phyloP scores from a whole-genome alignment of 2,113 vertebrate genomes.

The Osmerus mordax region DNA sequence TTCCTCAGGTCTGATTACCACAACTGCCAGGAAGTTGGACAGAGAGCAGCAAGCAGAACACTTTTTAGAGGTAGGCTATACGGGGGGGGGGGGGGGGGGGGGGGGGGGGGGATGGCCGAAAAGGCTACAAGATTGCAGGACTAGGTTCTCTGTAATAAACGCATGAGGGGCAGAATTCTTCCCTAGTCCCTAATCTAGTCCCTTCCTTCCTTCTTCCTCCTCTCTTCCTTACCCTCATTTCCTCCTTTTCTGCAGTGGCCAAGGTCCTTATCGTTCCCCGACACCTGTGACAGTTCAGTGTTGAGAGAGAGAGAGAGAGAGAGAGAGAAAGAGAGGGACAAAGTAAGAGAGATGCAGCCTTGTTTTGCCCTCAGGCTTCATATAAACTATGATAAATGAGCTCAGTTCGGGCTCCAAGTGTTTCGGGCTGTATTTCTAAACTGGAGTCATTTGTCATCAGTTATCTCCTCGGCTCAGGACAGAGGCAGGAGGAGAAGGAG shows the following conservation, averaged over 20 bases:
- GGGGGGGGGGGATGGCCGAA: not conserved
- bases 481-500: slow-evolving; percentile 36
- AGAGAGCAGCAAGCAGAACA: slow-evolving; percentile 96
- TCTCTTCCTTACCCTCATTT: slow-evolving; percentile 22
- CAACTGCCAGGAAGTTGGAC: slow-evolving; percentile 94
- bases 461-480: slow-evolving; percentile 65
- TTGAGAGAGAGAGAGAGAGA: slow-evolving; percentile 55
- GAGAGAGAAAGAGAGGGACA: slow-evolving; percentile 33
- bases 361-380: slow-evolving; percentile 56
- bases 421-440: slow-evolving; percentile 48
- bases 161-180: too few species aligned
- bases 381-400: slow-evolving; percentile 63
- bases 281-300: slow-evolving; percentile 52
- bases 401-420: slow-evolving; percentile 47
- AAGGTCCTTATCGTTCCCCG: slow-evolving; percentile 9
- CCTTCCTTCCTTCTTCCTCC: not conserved
- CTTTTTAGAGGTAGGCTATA: slow-evolving; percentile 87
- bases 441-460: slow-evolving; percentile 67
- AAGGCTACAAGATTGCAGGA: too few species aligned
- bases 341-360: slow-evolving; percentile 27
- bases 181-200: not conserved
- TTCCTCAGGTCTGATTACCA: slow-evolving; percentile 88
- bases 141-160: too few species aligned
- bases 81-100: not conserved
- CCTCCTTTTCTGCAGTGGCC: slow-evolving; percentile 51